These are phyloP conservation scores for Cromileptes altivelis DNA, from an alignment of 2,113 vertebrate species.

Conservation along the genomic window DNA sequence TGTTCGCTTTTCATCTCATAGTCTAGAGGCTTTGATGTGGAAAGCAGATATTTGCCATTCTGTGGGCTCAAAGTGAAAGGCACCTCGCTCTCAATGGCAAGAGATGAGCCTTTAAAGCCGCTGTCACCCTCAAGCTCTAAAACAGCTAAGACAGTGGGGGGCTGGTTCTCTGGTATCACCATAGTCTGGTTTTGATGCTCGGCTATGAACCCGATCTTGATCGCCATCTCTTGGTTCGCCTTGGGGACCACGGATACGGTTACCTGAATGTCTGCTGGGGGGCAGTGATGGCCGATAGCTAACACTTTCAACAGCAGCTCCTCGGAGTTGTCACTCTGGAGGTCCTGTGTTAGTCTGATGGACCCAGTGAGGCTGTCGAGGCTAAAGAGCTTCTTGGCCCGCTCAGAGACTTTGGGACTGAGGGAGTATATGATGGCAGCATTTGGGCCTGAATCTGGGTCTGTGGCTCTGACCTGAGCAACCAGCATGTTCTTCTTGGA, in stretches of 20 bases:
- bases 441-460: constrained; percentile 81
- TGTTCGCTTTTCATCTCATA: constrained; percentile 81
- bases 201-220: constrained; percentile 84
- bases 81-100: constrained; percentile 79
- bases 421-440: constrained; percentile 81
- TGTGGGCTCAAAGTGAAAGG: constrained; percentile 83
- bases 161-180: constrained; percentile 83
- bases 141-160: constrained; percentile 81
- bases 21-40: constrained; percentile 84
- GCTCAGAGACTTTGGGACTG: constrained; percentile 81
- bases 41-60: constrained; percentile 84
- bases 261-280: constrained; percentile 79
- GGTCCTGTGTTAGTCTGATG: constrained; percentile 77
- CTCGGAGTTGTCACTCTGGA: constrained; percentile 69
- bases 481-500: constrained; percentile 68
- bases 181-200: constrained; percentile 81
- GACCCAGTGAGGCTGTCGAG: constrained; percentile 76
- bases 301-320: constrained; percentile 81
- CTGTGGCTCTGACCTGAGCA: constrained; percentile 76
- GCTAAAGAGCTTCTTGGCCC: constrained; percentile 77
- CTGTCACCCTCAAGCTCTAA: constrained; percentile 79
- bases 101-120: constrained; percentile 64
- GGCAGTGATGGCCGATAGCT: constrained; percentile 77
- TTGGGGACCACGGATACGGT: constrained; percentile 78
- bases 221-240: constrained; percentile 58